phyloP scores from a whole-genome alignment of 2,113 vertebrate genomes.

The Peucedramus taeniatus region DNA sequence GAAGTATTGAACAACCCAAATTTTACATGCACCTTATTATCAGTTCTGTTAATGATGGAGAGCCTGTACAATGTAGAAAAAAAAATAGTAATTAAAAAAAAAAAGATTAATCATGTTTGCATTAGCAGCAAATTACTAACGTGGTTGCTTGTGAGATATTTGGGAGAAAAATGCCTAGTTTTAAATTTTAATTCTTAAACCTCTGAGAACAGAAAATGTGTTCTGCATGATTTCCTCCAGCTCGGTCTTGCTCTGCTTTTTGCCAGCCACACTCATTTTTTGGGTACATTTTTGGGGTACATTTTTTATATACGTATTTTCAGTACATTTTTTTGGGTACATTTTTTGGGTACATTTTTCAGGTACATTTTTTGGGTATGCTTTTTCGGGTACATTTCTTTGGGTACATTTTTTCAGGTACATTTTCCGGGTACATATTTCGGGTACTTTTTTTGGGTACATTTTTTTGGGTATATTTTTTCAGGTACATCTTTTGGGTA shows the following conservation, averaged over 20 bases:
- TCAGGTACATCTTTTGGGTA: no score
- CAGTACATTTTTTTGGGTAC: background rate
- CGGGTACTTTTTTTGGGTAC: no score
- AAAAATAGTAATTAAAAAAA: background rate
- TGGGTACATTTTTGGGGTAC: background rate
- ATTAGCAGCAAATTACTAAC: background rate
- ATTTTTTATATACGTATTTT: no score
- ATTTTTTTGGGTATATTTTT: no score
- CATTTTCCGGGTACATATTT: no score
- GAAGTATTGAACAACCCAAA: background rate
- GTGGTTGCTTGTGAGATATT: fast-evolving
- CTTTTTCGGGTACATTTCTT: no score
- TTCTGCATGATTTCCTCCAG: background rate
- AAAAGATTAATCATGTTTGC: background rate
- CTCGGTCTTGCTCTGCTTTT: background rate
- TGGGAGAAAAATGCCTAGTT: background rate
- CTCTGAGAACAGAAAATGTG: background rate
- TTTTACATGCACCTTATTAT: background rate
- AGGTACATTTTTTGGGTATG: no score
- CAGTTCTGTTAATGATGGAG: background rate
- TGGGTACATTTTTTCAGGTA: no score
- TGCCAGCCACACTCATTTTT: background rate
- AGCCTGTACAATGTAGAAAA: background rate
- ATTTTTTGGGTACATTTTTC: no score
- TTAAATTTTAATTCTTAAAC: background rate